Base-by-base conservation (phyloP, 2,113 vertebrate species). In the Hydrochoerus hydrochaeris region DNA sequence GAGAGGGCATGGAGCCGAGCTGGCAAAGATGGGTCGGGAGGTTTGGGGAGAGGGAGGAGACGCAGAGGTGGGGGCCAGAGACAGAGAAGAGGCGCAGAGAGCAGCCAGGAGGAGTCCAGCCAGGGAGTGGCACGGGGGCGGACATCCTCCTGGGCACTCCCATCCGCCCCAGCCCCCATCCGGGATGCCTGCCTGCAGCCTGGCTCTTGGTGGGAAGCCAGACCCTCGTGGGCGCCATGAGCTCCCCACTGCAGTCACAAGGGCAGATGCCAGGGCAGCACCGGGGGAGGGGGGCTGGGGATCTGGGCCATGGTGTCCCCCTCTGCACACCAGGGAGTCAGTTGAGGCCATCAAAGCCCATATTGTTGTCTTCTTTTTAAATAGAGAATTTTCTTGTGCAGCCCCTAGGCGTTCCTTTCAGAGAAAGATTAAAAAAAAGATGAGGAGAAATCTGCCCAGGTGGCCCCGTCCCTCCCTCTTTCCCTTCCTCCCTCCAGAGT, bases 221-320 rank as follows among this genome's bases (percentile, higher is more conserved):
- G 35, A 26, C 26, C 16, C 3, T 22, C 7, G 38, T 32, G 54
- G 10, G 1, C 28, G 5, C 6, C 8, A 63, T 13, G 1, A 5
- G 32, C 26, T 65, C 35, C 63, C 78, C 28, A 17, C 3, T 19
- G 2, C 12, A 35, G 81, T 62, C 28, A 4, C 75, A 75, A 20
- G 24, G 3, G 19, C n/a, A 46, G 75, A 49, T 17, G 14, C 24
- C 22, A 6, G 78, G 67, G 30, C 58, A 60, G 8, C 28, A 28
- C 0, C 1, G 14, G 84, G 49, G 12, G 1, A 19, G 60, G n/a
- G 17, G 35, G 49, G 38, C 11, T 7, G 11, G 71, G 24, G 54
- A 41, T 75, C 13, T 0, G 4, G 63, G 28, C 71, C n/a, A 24
- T 14, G 11, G 26, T 12, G 41, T 24, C 30, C 41, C n/a, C 22